Conservation (phyloP, 2,797 vertebrate genomes). For the Sardinella longiceps region DNA sequence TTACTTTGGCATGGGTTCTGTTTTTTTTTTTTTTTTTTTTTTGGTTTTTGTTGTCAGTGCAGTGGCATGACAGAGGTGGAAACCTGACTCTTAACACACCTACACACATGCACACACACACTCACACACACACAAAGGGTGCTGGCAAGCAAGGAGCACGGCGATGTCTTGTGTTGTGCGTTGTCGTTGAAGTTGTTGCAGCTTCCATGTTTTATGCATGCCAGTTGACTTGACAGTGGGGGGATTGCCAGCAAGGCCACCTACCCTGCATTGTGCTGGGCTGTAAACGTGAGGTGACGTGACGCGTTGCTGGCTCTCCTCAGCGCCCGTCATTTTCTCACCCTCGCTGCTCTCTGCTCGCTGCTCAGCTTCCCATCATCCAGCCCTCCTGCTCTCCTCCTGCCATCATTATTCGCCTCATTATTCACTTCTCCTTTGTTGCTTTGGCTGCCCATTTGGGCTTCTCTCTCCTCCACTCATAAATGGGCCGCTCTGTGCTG, state of each 20-base stretch:
- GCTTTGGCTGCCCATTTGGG: not conserved
- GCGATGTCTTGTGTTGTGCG: not conserved
- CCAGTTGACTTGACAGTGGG: not conserved
- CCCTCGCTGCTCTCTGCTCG: slow-evolving; percentile 23
- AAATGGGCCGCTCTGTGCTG: not conserved
- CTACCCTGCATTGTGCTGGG: not conserved
- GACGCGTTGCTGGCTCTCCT: not conserved
- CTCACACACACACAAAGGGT: not conserved
- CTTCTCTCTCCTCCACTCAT: not conserved
- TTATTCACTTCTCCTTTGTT: not conserved
- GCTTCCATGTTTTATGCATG: slow-evolving; percentile 3
- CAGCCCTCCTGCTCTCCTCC: not conserved
- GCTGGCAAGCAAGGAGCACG: not conserved
- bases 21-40: not conserved
- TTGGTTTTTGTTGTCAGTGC: not conserved
- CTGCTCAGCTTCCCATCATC: not conserved
- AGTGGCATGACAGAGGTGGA: not conserved
- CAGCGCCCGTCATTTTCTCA: not conserved
- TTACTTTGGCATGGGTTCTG: not conserved
- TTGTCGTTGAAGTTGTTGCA: not conserved
- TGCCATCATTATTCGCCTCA: not conserved
- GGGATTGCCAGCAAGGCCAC: not conserved
- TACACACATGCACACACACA: not conserved
- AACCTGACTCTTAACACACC: not conserved
- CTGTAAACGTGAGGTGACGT: not conserved